Evolutionary conservation across 1,140 invertebrate genomes (phyloP), one percentile per base, ranked within the genome.

Genomic region (Gyrodactylus bullatarudis): DNA sequence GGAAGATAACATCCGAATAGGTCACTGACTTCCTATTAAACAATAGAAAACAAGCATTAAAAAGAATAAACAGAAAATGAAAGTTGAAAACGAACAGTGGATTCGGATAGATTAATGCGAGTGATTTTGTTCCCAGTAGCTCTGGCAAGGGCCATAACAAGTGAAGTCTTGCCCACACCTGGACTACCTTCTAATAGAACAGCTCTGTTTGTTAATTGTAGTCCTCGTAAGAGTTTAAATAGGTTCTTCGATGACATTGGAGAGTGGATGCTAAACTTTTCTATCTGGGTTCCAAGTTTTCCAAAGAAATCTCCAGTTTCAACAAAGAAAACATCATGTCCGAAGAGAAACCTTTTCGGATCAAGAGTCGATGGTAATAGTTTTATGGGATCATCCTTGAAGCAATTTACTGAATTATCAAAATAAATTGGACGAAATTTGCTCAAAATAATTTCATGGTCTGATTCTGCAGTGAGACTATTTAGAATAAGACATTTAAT

Each of bases 1-100:
- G 95, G 95, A 71, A 99, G 82, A 84, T 99, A 94, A 68, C 91
- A 88, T 69, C 95, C 95, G 83, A 99, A 99, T 20, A 99, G 82
- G 83, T 99, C 95, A 22, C 88, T 89, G 70, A 97, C 85, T 83
- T 98, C 94, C 87, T 54, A 54, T 54, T 8, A 54, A 88, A 78
- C 68, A 77, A 77, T 75, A 73, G 26, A 76, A 74, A 19, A 73
- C 1, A 34, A 20, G 1, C 1, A 70, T 82, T 88, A 87, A 54
- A 54, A n/a, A 54, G n/a, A 54, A 54, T 54, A 16, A n/a, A n/a
- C 8, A 54, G n/a, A 16, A 16, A 16, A 16, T 54, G 8, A 8
- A 54, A 54, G 34, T 54, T 16, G 0, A 8, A n/a, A 54, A 54
- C 34, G 8, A 16, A 54, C 34, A 54, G 94, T 99, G 83, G 99